Conservation (phyloP, 2,888 invertebrate species). For the Sphinx pinastri region DNA sequence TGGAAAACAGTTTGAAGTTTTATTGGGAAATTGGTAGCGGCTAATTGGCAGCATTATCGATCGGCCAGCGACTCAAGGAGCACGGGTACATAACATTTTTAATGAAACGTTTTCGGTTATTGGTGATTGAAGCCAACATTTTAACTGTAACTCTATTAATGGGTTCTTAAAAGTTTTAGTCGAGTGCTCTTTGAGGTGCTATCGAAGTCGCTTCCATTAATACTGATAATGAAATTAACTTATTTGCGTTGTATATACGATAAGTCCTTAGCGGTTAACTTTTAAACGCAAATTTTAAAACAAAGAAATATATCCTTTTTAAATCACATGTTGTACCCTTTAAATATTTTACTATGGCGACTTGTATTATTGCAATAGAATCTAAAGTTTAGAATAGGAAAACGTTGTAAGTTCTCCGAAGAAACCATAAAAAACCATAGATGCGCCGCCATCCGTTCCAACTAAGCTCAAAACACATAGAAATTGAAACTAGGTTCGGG, state of each 20-base stretch:
- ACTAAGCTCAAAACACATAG: constrained; percentile 59
- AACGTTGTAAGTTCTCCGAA: too few relatives aligned
- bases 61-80: constrained; percentile 64
- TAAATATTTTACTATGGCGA: too few relatives aligned
- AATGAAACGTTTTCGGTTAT: constrained; percentile 53
- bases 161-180: constrained; percentile 47
- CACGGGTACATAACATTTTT: constrained; percentile 59
- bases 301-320: not conserved
- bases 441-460: not conserved
- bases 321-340: too few relatives aligned
- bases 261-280: not conserved
- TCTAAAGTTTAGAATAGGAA: too few relatives aligned
- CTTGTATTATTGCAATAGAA: not conserved
- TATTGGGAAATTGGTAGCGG: constrained; percentile 82
- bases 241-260: not conserved
- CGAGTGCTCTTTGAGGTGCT: constrained; percentile 45
- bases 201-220: constrained; percentile 46
- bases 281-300: not conserved
- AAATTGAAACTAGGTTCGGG: constrained; percentile 79
- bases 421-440: constrained; percentile 1
- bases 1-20: constrained; percentile 85
- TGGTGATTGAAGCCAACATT: constrained; percentile 44
- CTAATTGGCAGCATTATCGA: constrained; percentile 83
- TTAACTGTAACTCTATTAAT: constrained; percentile 50
- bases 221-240: constrained; percentile 37